phyloP scores from a whole-genome alignment of 2,888 invertebrate genomes.

The Tethea ocularis region DNA sequence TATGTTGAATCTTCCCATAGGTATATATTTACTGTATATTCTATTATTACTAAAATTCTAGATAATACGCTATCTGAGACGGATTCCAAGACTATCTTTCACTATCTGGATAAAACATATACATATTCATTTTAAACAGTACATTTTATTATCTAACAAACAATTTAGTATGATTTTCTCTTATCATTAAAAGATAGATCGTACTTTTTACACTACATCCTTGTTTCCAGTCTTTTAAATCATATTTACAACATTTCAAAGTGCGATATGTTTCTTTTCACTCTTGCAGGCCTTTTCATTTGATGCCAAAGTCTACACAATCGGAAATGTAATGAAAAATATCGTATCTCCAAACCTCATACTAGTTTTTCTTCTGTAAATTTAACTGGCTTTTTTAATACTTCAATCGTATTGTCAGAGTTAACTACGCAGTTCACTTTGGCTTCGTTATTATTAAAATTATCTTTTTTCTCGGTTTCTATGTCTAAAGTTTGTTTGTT shows the following conservation, averaged over 20 bases:
- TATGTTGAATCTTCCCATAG: neutral
- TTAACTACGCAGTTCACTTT: conserved; percentile 47
- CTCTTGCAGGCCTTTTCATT: conserved; percentile 40
- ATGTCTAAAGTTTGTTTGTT: conserved; percentile 37
- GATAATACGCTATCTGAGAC: conserved; percentile 31
- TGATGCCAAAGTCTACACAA: conserved; percentile 52
- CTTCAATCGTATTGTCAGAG: conserved; percentile 47
- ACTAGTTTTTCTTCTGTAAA: conserved; percentile 79
- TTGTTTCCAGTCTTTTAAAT: conserved; percentile 55
- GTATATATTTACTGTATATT: conserved; percentile 7
- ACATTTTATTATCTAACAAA: conserved; percentile 9
- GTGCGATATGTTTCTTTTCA: conserved; percentile 59
- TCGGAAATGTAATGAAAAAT: conserved; percentile 57
- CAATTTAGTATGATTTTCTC: neutral
- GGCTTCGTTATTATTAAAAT: conserved; percentile 64
- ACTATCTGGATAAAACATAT: conserved; percentile 19
- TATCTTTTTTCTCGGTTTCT: conserved; percentile 50
- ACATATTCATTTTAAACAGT: neutral
- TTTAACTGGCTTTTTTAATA: conserved; percentile 64
- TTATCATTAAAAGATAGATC: neutral
- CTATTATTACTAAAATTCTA: conserved; percentile 18
- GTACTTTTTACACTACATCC: no score
- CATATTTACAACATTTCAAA: conserved; percentile 59
- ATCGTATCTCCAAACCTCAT: conserved; percentile 65
- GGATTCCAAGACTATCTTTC: conserved; percentile 32